Evolutionary conservation across 30 jellyfish, hydroid and myxozoan genomes (phyloP).

Genomic region (Hydra vulgaris): DNA sequence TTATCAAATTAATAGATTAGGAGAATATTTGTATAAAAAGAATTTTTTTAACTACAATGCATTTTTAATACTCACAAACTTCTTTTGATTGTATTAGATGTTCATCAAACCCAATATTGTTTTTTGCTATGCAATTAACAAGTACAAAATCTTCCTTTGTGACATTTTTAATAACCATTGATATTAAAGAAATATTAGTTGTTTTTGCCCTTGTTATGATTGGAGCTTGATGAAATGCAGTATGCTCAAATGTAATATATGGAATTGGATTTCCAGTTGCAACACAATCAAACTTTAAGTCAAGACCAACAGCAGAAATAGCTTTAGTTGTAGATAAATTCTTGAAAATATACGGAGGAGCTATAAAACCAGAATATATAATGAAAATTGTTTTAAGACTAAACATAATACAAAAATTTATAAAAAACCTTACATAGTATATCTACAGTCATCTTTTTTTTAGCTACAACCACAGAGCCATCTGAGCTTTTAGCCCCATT

Average conservation of each 20-base stretch:
- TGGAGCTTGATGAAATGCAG: constrained; percentile 2
- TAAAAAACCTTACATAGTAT: constrained; percentile 10
- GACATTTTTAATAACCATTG: not conserved
- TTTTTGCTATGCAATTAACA: constrained; percentile 17
- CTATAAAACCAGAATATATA: not conserved
- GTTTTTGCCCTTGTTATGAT: not conserved
- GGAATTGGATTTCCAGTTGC: constrained; percentile 76
- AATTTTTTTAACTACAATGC: no score
- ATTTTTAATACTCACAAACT: constrained; percentile 25
- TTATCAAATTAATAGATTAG: no score
- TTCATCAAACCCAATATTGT: not conserved
- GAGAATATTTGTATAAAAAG: not conserved
- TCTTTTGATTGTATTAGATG: constrained; percentile 5
- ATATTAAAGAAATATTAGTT: not conserved
- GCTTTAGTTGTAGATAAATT: not conserved
- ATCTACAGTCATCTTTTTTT: constrained; percentile 8
- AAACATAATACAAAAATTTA: not conserved
- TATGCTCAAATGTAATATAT: constrained; percentile 17
- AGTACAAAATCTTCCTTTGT: constrained; percentile 17
- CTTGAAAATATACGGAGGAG: constrained; percentile 19
- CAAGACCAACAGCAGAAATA: constrained; percentile 24
- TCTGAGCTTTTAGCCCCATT: constrained; percentile 21
- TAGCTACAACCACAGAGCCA: not conserved
- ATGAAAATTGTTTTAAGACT: not conserved
- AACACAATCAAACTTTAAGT: constrained; percentile 22